Base-by-base conservation (phyloP, 2,888 invertebrate genomes). In the Patella caerulea region DNA sequence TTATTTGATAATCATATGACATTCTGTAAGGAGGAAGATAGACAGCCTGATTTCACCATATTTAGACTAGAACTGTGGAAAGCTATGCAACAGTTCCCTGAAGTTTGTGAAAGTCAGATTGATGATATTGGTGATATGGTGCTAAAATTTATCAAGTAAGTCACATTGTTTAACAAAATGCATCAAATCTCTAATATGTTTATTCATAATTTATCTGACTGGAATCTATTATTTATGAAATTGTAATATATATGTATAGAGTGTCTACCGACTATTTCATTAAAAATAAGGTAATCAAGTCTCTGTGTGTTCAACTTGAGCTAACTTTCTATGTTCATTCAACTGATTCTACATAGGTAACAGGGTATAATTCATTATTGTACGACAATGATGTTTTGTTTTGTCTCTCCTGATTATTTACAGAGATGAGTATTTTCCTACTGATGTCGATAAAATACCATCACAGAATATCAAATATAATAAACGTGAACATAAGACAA, bases 41-140 rank as follows among this genome's bases (percentile, higher is more conserved):
- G 78, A 55, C 14, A 59, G 9, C 85, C 95, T 2, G 96, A 97
- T 92, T 93, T 94, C 85, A 92, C 93, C 12, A 96, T 96, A 90
- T 96, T 96, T 90, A 94, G 97, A 83, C 93, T 95, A 83, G 93
- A 96, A 75, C 91, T 98, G n/a, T 95, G 97, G 94, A 95, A 95
- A 91, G 93, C 95, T 34, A 94, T 98, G 94, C 92, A 93, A 0
- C 92, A 93, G 82, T 95, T 97, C 89, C 93, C 95, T 4, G 94
- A 95, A 81, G 93, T 96, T 15, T 95, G 95, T 86, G 97, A 97
- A 92, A 93, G 94, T 1, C 95, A 94, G 90, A 97, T 97, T 86
- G 94, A 95, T 73, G 95, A 96, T 89, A 92, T 97, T 24, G 95
- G 96, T 45, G 45, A 45, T 45, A 45, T 97, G n/a, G 95, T 98